These are phyloP conservation scores for Phaethon lepturus DNA, from an alignment of 2,113 vertebrate genomes.

Conservation along the genomic window DNA sequence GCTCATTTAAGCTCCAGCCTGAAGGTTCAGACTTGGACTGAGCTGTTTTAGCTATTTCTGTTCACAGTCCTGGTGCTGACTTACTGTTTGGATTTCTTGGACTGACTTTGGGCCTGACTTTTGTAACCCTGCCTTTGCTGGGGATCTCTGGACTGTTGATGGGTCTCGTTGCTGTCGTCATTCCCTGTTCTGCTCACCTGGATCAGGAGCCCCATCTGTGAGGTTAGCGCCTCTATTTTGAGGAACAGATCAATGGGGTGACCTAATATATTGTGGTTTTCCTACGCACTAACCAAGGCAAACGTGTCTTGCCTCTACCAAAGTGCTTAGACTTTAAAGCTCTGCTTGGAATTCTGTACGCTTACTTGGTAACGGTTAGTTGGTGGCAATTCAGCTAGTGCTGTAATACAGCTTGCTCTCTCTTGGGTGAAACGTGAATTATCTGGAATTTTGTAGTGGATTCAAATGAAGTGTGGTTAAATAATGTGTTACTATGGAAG, in stretches of 20 bases:
- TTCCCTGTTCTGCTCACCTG: not conserved
- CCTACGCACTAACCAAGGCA: not conserved
- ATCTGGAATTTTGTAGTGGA: not conserved
- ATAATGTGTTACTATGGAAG: not conserved
- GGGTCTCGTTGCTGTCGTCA: not conserved
- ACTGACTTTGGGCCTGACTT: not conserved
- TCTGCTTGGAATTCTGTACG: not conserved
- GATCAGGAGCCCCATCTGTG: not conserved
- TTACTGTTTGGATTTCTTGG: not conserved
- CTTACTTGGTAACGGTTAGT: not conserved
- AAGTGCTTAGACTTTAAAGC: not conserved
- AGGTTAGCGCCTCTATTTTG: not conserved
- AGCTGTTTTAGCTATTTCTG: fast-evolving
- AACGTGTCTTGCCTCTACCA: not conserved
- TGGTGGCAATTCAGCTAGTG: not conserved
- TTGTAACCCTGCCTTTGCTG: not conserved
- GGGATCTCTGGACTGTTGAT: not conserved
- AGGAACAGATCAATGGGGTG: not conserved
- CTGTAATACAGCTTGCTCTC: not conserved
- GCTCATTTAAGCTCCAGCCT: not conserved
- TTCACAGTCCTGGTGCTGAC: not conserved
- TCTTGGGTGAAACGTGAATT: not conserved
- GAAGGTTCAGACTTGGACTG: not conserved
- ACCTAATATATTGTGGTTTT: not conserved
- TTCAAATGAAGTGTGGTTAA: not conserved